Base-by-base conservation (phyloP, 2,113 vertebrate genomes). In the Craseonycteris thonglongyai region DNA sequence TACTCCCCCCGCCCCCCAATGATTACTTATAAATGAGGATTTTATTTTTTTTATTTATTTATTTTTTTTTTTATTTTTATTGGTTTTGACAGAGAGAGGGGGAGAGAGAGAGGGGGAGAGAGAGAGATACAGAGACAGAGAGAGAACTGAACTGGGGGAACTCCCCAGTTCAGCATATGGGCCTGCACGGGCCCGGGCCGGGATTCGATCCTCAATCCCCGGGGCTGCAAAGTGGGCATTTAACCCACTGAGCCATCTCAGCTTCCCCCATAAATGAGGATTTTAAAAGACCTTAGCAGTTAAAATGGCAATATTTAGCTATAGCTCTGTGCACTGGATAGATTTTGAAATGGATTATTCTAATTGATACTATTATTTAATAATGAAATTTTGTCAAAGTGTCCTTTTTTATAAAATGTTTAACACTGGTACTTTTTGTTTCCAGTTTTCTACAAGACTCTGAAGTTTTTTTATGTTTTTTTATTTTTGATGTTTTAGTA, bases 371-470 rank as follows among this genome's bases (percentile, higher is more conserved):
- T 79, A 65, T 13, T 56, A 47, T 90, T 80, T 78, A 71, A 84
- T 91, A 90, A 58, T 87, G 59, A 78, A 33, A 84, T 94, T 92
- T 92, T 69, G 15, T 38, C 35, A 81, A 87, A 80, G 33, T 87
- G 9, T 69, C 38, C 28, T 87, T 94, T 94, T 94, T 86, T 26
- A 61, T 56, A 65, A 51, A 90, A 65, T 84, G 35, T 83, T 65
- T 93, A 49, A 28, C 30, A 78, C 14, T 65, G 16, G 38, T 56
- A 5, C 61, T 26, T 93, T 94, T 83, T 69, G 28, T 90, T 79
- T 88, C 88, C 10, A 58, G 6, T 88, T 86, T 95, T 84, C 47
- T 78, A 5, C 11, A n/a, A 13, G 24, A 72, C 54, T 47, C 3
- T 63, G 15, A 80, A 72, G 16, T 75, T 63, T n/a, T n/a, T n/a